A percentile compares a stretch with the other conserved stretches of the same genome.
These are phyloP conservation scores for Anabas testudineus DNA, from an alignment of 2,797 vertebrate species.

Conservation along the genomic window DNA sequence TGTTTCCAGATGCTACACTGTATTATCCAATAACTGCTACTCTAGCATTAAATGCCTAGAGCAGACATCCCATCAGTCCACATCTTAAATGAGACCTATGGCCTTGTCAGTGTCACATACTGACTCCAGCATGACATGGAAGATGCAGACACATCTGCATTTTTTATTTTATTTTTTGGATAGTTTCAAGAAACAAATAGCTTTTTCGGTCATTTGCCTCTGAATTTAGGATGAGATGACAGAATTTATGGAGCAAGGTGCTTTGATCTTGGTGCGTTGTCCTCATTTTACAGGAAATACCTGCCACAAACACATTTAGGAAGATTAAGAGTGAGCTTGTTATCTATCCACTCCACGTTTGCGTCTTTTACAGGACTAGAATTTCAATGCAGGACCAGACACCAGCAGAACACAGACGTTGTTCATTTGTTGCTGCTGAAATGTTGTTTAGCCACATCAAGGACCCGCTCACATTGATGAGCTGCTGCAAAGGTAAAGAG, in stretches of 20 bases:
- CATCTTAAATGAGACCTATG: slow-evolving; percentile 26
- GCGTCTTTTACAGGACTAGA: slow-evolving; percentile 75
- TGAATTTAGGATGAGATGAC: slow-evolving; percentile 50
- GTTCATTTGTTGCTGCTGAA: slow-evolving; percentile 51
- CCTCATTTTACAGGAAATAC: slow-evolving; percentile 71
- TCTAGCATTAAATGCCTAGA: slow-evolving; percentile 5
- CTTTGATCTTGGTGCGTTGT: slow-evolving; percentile 71
- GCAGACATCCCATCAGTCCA: slow-evolving; percentile 3
- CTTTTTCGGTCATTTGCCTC: slow-evolving; percentile 50
- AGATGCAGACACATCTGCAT: slow-evolving; percentile 39
- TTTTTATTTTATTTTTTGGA: slow-evolving; percentile 35
- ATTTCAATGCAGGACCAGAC: slow-evolving; percentile 78
- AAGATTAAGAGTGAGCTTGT: slow-evolving; percentile 78
- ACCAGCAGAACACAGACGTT: slow-evolving; percentile 61
- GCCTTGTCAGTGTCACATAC: slow-evolving; percentile 14
- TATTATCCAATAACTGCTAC: slow-evolving; percentile 32
- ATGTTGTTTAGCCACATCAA: slow-evolving; percentile 54
- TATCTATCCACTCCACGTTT: slow-evolving; percentile 75
- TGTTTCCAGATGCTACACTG: slow-evolving; percentile 29
- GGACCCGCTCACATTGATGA: slow-evolving; percentile 32
- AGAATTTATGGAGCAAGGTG: slow-evolving; percentile 61
- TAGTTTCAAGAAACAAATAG: slow-evolving; percentile 45
- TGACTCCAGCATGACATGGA: slow-evolving; percentile 24
- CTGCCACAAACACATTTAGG: slow-evolving; percentile 73
- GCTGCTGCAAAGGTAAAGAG: slow-evolving; percentile 18